These are phyloP conservation scores for Pygoscelis antarcticus DNA, from an alignment of 2,113 vertebrate species.

Conservation along the genomic window DNA sequence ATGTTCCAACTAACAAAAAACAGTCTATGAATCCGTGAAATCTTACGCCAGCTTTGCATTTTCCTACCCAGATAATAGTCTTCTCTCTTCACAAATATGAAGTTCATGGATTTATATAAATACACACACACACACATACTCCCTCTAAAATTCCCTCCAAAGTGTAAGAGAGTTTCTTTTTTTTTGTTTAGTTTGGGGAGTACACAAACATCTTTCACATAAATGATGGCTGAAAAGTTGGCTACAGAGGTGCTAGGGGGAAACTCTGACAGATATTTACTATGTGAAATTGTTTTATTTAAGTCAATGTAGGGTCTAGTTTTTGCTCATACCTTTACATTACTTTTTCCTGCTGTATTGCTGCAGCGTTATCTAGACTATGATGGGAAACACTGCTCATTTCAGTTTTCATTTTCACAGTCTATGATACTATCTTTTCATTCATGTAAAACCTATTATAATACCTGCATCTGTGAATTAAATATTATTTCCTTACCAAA, in stretches of 20 bases:
- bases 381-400: not conserved
- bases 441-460: not conserved
- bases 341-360: not conserved
- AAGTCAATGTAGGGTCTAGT: not conserved
- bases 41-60: not conserved
- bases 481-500: not conserved
- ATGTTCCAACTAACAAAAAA: not conserved
- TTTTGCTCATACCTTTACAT: not conserved
- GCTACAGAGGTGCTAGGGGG: not conserved
- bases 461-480: not conserved
- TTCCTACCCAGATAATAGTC: not conserved
- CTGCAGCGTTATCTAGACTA: not conserved
- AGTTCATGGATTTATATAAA: not conserved
- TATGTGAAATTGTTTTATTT: not conserved
- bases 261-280: not conserved
- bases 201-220: not conserved
- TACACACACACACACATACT: rapidly evolving
- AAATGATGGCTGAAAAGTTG: not conserved
- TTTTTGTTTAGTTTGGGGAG: not conserved
- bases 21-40: not conserved
- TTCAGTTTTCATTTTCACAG: not conserved
- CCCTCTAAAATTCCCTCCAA: not conserved
- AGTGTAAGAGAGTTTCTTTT: not conserved
- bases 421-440: not conserved
- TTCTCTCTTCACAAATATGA: not conserved